These are phyloP conservation scores for Drosophila dives DNA, from an alignment of 2,888 invertebrate species.

Conservation along the genomic window DNA sequence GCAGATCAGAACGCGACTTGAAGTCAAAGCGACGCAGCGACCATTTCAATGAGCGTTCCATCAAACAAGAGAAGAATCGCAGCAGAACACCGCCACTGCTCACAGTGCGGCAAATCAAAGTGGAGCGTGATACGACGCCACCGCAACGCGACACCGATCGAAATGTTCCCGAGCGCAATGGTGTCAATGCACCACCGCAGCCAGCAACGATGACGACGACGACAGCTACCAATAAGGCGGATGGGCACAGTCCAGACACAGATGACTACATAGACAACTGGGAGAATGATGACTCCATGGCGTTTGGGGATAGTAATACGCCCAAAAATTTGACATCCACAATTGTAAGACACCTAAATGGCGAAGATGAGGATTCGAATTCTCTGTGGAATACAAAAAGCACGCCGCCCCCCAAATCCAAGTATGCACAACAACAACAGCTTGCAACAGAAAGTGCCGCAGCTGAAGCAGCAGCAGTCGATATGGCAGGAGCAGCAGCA, in stretches of 20 bases:
- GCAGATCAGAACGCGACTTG: constrained; percentile 13
- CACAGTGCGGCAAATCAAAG: constrained; percentile 49
- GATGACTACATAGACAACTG: constrained; percentile 85
- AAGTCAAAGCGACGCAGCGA: constrained; percentile 6
- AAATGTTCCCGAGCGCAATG: constrained; percentile 43
- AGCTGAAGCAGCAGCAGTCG: neutral
- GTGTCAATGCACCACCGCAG: constrained; percentile 47
- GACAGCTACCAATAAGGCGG: constrained; percentile 2
- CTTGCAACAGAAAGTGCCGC: constrained; percentile 6
- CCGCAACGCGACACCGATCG: neutral
- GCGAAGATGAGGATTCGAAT: constrained; percentile 70
- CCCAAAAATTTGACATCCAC: constrained; percentile 51
- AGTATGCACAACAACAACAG: constrained; percentile 7
- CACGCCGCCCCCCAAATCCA: constrained; percentile 66
- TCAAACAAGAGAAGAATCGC: constrained; percentile 62
- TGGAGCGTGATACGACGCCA: constrained; percentile 59
- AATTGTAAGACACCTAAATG: constrained; percentile 21
- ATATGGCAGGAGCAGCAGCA: neutral
- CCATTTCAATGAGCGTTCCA: constrained; percentile 31
- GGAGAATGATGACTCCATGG: constrained; percentile 83
- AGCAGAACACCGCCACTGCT: constrained; percentile 51
- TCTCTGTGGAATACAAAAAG: constrained; percentile 68
- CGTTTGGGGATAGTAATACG: constrained; percentile 72
- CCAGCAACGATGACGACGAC: neutral
- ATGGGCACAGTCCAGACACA: constrained; percentile 83